These are phyloP conservation scores for Cynaeus angustus DNA, from an alignment of 2,888 invertebrate species.

Conservation along the genomic window DNA sequence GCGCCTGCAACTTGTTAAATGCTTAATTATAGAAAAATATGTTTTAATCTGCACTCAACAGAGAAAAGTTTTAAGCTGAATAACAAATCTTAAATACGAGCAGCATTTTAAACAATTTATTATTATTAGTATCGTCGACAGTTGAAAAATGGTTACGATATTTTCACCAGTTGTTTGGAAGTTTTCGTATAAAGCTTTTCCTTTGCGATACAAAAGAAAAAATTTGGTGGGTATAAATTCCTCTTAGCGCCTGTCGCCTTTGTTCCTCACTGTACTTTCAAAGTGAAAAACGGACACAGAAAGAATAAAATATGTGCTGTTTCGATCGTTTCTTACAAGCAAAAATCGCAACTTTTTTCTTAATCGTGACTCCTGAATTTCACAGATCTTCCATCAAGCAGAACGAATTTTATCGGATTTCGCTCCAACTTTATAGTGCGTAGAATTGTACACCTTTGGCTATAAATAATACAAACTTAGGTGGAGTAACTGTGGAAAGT, in stretches of 20 bases:
- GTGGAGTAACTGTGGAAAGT: constrained; percentile 2
- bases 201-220: constrained; percentile 2
- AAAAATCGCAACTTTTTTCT: not conserved
- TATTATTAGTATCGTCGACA: not conserved
- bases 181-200: not conserved
- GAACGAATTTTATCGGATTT: not conserved
- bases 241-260: not conserved
- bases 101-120: not conserved
- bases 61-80: too few relatives aligned
- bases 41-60: too few relatives aligned
- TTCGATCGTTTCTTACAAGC: not conserved
- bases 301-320: constrained; percentile 11
- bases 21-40: too few relatives aligned
- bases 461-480: constrained; percentile 24
- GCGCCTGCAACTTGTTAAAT: too few relatives aligned
- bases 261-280: constrained; percentile 2
- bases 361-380: not conserved
- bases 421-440: not conserved
- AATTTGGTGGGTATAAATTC: constrained; percentile 2
- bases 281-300: constrained; percentile 6
- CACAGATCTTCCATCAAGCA: not conserved
- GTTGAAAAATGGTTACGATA: constrained; percentile 4
- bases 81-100: too few relatives aligned
- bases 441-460: constrained; percentile 10
- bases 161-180: constrained; percentile 2